Base-by-base conservation (phyloP, 2,797 vertebrate species). In the Labroides dimidiatus region DNA sequence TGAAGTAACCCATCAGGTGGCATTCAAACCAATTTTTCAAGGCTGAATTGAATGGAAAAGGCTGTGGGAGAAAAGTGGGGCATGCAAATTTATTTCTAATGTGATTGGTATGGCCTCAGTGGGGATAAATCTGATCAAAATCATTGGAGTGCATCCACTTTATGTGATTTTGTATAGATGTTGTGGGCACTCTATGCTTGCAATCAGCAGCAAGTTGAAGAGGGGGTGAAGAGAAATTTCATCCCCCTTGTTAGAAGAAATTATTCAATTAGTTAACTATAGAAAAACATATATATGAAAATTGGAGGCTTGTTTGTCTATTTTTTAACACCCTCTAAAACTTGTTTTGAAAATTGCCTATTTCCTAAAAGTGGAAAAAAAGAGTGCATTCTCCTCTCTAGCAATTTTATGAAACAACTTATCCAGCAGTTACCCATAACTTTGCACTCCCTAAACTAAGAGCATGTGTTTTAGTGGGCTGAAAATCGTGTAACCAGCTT, bases 61-160 rank as follows among this genome's bases (percentile, higher is more conserved):
- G 48, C 61, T 39, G 57, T 51, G 55, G 73, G 64, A 69, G 62
- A 75, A 79, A 84, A 80, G 64, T 70, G 30, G 64, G 79, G n/a
- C 70, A 77, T 66, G 68, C 45, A 20, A 85, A 87, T 91, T 65
- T 84, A 77, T 87, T 88, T 89, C 73, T 84, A 89, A 91, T 86
- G 80, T 84, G 89, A 89, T 85, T 88, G 80, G 84, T 82, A 85
- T 57, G 58, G 83, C 79, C 77, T 80, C 82, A 56, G 71, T 80
- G 54, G 80, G 78, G 71, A 81, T 76, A 85, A 89, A 91, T 86
- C 71, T 89, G 85, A 91, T 92, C 79, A 89, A 74, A 87, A 86
- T 73, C 79, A 84, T 52, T 89, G 71, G 59, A 91, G 89, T 85
- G 88, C 77, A 75, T 85, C 89, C 79, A 88, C 85, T 89, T 87